Base-by-base conservation (phyloP, 2,888 invertebrate species). In the Agrilus cyanescens region DNA sequence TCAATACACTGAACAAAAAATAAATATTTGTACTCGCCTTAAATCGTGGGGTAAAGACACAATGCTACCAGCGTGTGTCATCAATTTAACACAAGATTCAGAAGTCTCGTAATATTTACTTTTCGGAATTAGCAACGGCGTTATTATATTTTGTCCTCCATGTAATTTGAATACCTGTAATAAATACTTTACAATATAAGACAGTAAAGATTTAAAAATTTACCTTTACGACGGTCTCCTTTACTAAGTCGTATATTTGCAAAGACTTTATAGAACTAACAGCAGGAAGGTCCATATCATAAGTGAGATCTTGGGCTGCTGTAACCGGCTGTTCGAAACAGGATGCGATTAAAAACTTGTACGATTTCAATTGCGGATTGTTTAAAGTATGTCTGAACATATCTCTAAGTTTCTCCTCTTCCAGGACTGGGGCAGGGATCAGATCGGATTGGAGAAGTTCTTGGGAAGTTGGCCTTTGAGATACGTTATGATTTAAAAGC, bases 21-120 rank as follows among this genome's bases (percentile, higher is more conserved):
- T 36, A 18, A 31, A 12, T 20, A 39, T 5, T n/a, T 20, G 3
- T 7, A 25, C 29, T 40, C 50, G 80, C 63, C 82, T 75, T 50
- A 94, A 71, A 67, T 96, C 91, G 58, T 84, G 81, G 0, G 95
- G 93, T 42, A 94, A 66, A 38, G 82, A 78, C 6, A 93, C 86
- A 1, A 95, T 77, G 43, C 79, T 79, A 0, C 95, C 95, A 18
- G 82, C 82, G 45, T 83, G 78, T 1, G 91, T 89, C 88, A 96
- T 91, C 10, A 93, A 68, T 52, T 78, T 78, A 0, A 89, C 88
- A 35, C 73, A 72, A 15, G 77, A 74, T 41, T 81, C 76, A 32
- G 71, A 66, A 36, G 71, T 68, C 52, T 74, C 75, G 66, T 73
- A 78, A 45, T 70, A 72, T 41, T 69, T 68, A 1, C 78, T 77